Percentiles rank a stretch among this genome's conserved stretches.
phyloP scores from a whole-genome alignment of 1,140 invertebrate genomes.

The Rhopalosiphum maidis region DNA sequence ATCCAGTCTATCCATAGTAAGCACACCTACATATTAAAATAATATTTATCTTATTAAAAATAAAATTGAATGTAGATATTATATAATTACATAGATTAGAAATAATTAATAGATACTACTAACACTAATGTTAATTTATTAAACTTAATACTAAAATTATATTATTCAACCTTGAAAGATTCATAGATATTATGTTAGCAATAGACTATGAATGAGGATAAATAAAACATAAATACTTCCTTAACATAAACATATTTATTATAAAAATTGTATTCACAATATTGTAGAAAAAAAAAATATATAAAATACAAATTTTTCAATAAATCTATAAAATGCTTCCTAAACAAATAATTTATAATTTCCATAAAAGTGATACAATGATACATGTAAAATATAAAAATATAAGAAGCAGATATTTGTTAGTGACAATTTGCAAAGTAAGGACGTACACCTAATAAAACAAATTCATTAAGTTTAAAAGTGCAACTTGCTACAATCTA shows the following conservation, averaged over 20 bases:
- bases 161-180: not conserved
- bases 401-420: not conserved
- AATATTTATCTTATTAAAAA: not conserved
- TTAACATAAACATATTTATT: not conserved
- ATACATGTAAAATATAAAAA: not conserved
- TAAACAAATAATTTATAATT: constrained; percentile 1
- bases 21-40: not conserved
- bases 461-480: not conserved
- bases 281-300: not conserved
- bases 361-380: not conserved
- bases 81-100: too few species aligned
- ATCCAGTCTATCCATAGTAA: not conserved
- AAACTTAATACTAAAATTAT: not conserved
- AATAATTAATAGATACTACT: not conserved
- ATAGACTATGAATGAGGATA: not conserved
- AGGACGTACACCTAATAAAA: not conserved
- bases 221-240: not conserved
- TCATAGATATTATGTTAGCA: not conserved
- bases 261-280: not conserved
- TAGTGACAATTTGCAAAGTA: not conserved
- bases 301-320: not conserved
- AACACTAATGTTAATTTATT: not conserved
- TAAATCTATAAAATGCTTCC: not conserved
- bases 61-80: not conserved
- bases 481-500: not conserved